These are phyloP conservation scores for Anagrus nilaparvatae DNA, from an alignment of 1,140 invertebrate species.

Conservation along the genomic window DNA sequence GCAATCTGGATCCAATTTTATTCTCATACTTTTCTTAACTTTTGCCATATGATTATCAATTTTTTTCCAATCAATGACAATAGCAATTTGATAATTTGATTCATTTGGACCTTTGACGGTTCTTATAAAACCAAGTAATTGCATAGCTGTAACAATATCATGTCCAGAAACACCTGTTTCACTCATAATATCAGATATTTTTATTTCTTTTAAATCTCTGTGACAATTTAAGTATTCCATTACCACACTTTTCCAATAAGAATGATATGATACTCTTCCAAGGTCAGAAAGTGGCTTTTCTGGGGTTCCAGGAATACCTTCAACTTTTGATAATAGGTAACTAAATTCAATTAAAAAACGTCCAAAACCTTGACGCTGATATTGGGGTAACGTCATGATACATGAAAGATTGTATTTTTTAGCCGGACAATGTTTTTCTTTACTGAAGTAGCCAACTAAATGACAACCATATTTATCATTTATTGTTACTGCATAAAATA, in stretches of 20 bases:
- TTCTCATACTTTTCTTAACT: conserved; percentile 57
- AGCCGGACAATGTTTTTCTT: conserved; percentile 95
- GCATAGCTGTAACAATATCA: conserved; percentile 81
- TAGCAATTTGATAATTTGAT: conserved; percentile 43
- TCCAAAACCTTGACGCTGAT: conserved; percentile 96
- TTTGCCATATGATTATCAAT: conserved; percentile 68
- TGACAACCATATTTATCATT: conserved; percentile 81
- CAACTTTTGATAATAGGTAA: conserved; percentile 87
- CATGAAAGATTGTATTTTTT: conserved; percentile 99
- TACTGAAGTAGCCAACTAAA: conserved; percentile 99
- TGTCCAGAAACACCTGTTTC: conserved; percentile 87
- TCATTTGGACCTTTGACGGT: conserved; percentile 43
- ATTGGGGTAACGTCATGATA: conserved; percentile 96
- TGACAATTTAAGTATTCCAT: conserved; percentile 66
- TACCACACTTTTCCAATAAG: conserved; percentile 93
- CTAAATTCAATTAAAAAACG: conserved; percentile 95
- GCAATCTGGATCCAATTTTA: conserved; percentile 79
- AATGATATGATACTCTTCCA: conserved; percentile 88
- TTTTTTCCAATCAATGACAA: conserved; percentile 74
- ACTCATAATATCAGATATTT: conserved; percentile 71
- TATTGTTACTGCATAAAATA: conserved; percentile 99
- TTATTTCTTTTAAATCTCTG: conserved; percentile 47
- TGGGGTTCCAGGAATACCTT: conserved; percentile 90
- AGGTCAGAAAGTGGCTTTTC: conserved; percentile 96
- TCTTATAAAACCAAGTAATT: conserved; percentile 70